phyloP scores from a whole-genome alignment of 2,797 vertebrate genomes.

The Artibeus jamaicensis region DNA sequence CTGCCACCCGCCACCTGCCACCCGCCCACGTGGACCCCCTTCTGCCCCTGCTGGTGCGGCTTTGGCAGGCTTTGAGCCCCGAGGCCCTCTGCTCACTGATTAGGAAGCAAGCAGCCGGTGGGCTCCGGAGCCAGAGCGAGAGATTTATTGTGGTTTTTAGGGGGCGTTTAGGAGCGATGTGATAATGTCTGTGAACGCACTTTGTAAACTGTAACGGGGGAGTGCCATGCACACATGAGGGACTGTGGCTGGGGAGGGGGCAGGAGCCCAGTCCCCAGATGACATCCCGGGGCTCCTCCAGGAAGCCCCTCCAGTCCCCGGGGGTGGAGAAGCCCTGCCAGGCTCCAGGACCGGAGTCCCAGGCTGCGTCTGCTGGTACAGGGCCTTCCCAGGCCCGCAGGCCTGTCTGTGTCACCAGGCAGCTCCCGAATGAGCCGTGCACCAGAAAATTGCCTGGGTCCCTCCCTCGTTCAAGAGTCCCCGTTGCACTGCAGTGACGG shows the following conservation, averaged over 20 bases:
- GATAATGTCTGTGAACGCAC: constrained; percentile 79
- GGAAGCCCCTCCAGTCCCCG: constrained; percentile 23
- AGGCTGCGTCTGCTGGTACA: neutral
- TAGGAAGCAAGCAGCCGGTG: constrained; percentile 73
- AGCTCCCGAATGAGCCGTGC: constrained; percentile 25
- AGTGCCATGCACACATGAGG: constrained; percentile 58
- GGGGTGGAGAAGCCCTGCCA: neutral
- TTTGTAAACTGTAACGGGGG: constrained; percentile 76
- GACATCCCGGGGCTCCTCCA: constrained; percentile 19
- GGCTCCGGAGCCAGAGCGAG: constrained; percentile 71
- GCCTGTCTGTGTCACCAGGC: constrained; percentile 39
- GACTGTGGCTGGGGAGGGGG: constrained; percentile 34
- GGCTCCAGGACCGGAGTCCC: neutral
- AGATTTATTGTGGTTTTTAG: constrained; percentile 80
- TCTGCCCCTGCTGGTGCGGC: constrained; percentile 62
- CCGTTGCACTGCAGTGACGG: neutral
- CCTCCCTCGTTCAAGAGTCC: neutral
- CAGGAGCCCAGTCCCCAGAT: constrained; percentile 41
- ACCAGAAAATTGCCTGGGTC: constrained; percentile 48
- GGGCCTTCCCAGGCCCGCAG: constrained; percentile 4
- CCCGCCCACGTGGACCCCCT: constrained; percentile 66
- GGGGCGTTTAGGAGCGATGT: constrained; percentile 77
- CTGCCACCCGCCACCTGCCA: constrained; percentile 71
- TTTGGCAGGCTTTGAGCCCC: constrained; percentile 69
- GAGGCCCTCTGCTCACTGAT: constrained; percentile 72